Evolutionary conservation across 64 coral and sea anemone genomes (phyloP), one percentile per base, ranked within the genome.

Genomic region (Montipora capricornis): DNA sequence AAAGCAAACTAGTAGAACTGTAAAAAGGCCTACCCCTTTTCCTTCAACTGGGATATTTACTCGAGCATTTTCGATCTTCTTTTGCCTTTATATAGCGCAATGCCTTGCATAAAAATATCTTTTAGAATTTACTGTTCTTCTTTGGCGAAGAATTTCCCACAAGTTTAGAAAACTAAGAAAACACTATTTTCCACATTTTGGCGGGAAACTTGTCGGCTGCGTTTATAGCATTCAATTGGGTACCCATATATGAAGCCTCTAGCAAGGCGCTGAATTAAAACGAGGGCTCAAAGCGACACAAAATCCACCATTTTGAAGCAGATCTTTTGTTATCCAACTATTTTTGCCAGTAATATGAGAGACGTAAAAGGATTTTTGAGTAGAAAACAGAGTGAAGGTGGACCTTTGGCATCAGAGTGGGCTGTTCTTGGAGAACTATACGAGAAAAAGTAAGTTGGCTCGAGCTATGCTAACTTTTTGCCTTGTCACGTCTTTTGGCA

Each of bases 291-390:
- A 47, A 67, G 1, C 19, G 66, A 24, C 71, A 68, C 22, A 14
- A 68, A 49, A 83, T 20, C 44, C 37, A 51, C 44, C 80, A 77
- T 64, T 10, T 77, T 53, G 68, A 53, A 67, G 29, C 0, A 37
- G 29, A 37, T 37, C 29, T 0, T 37, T 37, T 37, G 29, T 37
- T 37, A 37, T 37, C 29, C 29, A 29, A 37, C 29, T 37, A 37
- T 37, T 37, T 37, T 37, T 37, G 29, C 29, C 29, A 73, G 10
- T 8, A 95, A 91, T 84, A 99, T 99, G 98, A 99, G 89, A 67
- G 98, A 99, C 55, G 98, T 99, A 17, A 96, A 99, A 61, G 98
- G 89, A 16, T 99, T 92, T 94, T 82, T 99, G 15, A 82, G 77
- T 68, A 76, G 88, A 82, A 99, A 96, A 92, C 94, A 94, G 45